phyloP scores from a whole-genome alignment of 2,797 vertebrate genomes.

The Propithecus perrieri region DNA sequence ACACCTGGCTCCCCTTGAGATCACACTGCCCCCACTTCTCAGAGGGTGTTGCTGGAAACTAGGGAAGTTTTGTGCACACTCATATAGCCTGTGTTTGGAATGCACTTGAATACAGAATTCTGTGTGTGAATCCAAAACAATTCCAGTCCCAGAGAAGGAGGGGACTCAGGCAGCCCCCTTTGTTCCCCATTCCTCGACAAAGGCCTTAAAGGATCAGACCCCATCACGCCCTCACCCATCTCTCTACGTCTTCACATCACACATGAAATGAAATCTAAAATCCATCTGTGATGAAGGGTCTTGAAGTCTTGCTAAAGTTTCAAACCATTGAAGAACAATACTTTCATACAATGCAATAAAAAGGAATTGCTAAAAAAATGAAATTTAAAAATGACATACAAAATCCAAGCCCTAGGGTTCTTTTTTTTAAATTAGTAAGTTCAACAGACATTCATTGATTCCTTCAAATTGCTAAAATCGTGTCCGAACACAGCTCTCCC shows the following conservation, averaged over 20 bases:
- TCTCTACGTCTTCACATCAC: not conserved
- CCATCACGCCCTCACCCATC: too few species aligned
- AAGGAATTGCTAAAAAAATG: not conserved
- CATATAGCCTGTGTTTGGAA: not conserved
- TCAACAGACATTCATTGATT: not conserved
- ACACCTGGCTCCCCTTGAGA: not conserved
- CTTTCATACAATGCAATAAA: not conserved
- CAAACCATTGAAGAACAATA: not conserved
- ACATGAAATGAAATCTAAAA: not conserved
- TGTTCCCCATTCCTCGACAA: not conserved
- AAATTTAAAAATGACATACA: not conserved
- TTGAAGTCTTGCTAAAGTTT: not conserved
- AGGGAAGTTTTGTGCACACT: not conserved
- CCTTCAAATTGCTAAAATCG: not conserved
- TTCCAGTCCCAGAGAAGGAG: not conserved
- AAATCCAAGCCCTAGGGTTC: not conserved
- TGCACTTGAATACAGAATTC: not conserved
- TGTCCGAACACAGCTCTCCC: accelerated
- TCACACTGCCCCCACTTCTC: not conserved
- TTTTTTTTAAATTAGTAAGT: not conserved
- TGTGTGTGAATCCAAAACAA: not conserved
- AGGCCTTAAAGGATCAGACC: not conserved
- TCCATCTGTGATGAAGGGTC: not conserved
- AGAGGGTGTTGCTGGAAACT: not conserved
- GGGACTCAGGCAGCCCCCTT: not conserved